phyloP scores from a whole-genome alignment of 92 coral and sea anemone species.

The Palythoa caribaeorum region DNA sequence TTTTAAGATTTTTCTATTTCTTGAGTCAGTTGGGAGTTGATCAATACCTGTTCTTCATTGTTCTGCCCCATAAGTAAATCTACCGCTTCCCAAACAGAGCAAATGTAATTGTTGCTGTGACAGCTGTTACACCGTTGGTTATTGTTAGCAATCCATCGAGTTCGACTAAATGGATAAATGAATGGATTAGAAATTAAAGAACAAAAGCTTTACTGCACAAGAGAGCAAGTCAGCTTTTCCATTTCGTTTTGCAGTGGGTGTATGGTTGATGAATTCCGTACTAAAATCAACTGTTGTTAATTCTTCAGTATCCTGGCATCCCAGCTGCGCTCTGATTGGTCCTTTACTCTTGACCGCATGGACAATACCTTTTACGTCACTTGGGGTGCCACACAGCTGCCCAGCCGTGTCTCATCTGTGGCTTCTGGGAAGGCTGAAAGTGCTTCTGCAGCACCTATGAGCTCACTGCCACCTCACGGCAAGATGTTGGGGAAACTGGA shows the following conservation, averaged over 20 bases:
- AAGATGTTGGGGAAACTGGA: constrained; percentile 91
- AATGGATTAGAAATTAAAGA: not conserved
- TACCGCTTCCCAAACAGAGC: too few species aligned
- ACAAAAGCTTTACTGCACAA: not conserved
- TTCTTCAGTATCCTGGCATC: constrained; percentile 83
- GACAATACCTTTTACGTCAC: constrained; percentile 96
- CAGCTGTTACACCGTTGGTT: too few species aligned
- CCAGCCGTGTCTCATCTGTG: constrained; percentile 59
- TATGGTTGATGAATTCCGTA: not conserved
- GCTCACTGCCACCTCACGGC: constrained; percentile 86
- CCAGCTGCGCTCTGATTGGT: constrained; percentile 99
- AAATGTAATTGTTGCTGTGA: too few species aligned
- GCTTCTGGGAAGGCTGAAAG: constrained; percentile 77
- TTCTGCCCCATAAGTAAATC: too few species aligned
- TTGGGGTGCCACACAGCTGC: constrained; percentile 90
- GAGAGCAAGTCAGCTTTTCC: not conserved
- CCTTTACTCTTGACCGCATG: constrained; percentile 89
- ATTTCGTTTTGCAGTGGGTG: not conserved
- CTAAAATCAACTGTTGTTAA: not conserved
- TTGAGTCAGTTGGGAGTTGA: too few species aligned
- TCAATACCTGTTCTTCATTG: too few species aligned
- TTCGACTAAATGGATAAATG: not conserved
- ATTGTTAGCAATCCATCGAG: too few species aligned
- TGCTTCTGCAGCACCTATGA: constrained; percentile 58
- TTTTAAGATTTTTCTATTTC: too few species aligned